These are phyloP conservation scores for Heteromormyrus szaboi DNA, from an alignment of 2,797 vertebrate genomes.

Conservation along the genomic window DNA sequence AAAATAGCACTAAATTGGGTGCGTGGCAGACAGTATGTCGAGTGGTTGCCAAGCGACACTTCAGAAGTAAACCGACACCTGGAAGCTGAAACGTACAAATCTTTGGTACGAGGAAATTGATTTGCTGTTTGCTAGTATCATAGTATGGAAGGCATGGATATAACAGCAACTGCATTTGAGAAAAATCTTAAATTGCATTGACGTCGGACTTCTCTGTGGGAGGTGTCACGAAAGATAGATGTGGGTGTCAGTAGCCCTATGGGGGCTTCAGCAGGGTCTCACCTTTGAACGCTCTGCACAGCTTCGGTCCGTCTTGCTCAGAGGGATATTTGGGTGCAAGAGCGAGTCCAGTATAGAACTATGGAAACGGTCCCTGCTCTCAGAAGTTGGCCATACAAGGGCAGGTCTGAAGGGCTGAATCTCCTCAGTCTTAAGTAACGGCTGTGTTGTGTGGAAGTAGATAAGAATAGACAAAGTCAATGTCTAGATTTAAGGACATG, in stretches of 20 bases:
- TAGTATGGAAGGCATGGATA: neutral
- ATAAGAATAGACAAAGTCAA: neutral
- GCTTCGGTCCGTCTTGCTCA: neutral
- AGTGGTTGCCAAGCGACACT: neutral
- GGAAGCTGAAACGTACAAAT: neutral
- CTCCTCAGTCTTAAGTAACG: neutral
- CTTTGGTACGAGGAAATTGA: neutral
- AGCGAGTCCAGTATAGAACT: neutral
- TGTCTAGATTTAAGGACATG: neutral
- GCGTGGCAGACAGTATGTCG: neutral
- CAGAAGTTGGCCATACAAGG: neutral
- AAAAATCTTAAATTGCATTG: neutral
- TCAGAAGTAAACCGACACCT: neutral
- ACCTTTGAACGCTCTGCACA: neutral
- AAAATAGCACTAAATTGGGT: neutral
- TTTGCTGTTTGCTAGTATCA: neutral
- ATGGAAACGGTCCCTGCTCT: neutral
- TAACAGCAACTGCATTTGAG: neutral
- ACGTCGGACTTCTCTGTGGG: neutral
- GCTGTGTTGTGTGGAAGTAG: neutral
- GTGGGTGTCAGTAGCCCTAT: neutral
- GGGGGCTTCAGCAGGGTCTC: neutral
- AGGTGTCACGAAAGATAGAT: neutral
- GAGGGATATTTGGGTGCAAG: neutral
- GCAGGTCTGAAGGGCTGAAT: neutral